These are phyloP conservation scores for Peromyscus melanophrys DNA, from an alignment of 2,797 vertebrate genomes.

Conservation along the genomic window DNA sequence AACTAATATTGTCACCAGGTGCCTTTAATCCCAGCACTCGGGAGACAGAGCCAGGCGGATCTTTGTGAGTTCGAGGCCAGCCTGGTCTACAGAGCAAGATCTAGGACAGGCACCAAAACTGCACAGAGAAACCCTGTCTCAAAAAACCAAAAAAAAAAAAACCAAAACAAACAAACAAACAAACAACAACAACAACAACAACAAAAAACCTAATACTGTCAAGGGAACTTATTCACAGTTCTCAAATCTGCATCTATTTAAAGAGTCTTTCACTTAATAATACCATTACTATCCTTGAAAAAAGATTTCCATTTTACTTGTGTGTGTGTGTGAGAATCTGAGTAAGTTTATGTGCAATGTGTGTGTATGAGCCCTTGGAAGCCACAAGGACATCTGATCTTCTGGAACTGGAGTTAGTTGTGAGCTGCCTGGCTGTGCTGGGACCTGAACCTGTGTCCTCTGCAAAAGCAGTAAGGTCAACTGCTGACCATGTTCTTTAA, in stretches of 20 bases:
- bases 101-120: too few relatives aligned
- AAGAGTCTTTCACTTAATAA: neutral
- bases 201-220: slow-evolving; percentile 41
- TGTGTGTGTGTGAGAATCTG: neutral
- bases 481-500: neutral
- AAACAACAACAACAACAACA: neutral
- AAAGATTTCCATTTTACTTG: neutral
- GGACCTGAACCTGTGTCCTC: neutral
- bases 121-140: too few relatives aligned
- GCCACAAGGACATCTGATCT: neutral
- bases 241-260: slow-evolving; percentile 14
- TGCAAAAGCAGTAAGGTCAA: neutral
- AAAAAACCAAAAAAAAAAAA: too few relatives aligned
- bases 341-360: neutral
- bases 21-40: too few relatives aligned
- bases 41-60: too few relatives aligned
- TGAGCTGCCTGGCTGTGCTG: neutral
- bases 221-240: neutral
- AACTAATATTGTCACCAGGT: neutral
- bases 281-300: slow-evolving; percentile 1
- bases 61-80: too few relatives aligned
- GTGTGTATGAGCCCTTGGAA: neutral
- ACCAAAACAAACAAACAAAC: too few relatives aligned
- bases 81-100: too few relatives aligned
- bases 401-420: neutral